A percentile compares a stretch with the other conserved stretches of the same genome.
These are phyloP conservation scores for Ichneumoninae sp. DNA, from an alignment of 2,888 invertebrate species.

Conservation along the genomic window DNA sequence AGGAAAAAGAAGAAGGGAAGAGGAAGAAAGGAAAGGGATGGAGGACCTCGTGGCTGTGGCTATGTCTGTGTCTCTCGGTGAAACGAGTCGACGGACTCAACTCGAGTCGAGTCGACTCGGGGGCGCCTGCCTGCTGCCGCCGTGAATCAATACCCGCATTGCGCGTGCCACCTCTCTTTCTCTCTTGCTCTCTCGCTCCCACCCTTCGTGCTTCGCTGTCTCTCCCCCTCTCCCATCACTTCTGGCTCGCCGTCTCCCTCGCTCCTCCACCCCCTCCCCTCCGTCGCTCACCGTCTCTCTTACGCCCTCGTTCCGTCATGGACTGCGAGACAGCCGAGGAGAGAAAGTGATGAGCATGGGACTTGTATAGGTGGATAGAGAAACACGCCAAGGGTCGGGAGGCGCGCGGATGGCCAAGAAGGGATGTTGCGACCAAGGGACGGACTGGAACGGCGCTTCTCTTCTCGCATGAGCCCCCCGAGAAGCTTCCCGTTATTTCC, in stretches of 20 bases:
- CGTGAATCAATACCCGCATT: conserved; percentile 85
- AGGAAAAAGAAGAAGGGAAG: background rate
- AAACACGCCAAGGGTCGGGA: conserved; percentile 33
- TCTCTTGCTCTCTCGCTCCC: conserved; percentile 83
- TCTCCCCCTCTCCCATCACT: conserved; percentile 80
- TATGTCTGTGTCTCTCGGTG: conserved; percentile 64
- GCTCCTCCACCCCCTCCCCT: conserved; percentile 67
- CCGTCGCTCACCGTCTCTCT: conserved; percentile 78
- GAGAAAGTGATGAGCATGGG: conserved; percentile 76
- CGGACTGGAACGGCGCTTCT: background rate
- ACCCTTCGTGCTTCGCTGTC: conserved; percentile 81
- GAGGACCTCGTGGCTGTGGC: conserved; percentile 55
- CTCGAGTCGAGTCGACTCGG: conserved; percentile 83
- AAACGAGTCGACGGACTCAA: conserved; percentile 77
- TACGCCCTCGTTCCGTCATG: conserved; percentile 79
- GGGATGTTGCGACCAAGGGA: conserved; percentile 7
- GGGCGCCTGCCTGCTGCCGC: conserved; percentile 85
- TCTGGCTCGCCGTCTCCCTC: conserved; percentile 81
- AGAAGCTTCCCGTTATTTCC: background rate
- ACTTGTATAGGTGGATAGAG: conserved; percentile 45
- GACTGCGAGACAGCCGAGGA: conserved; percentile 75
- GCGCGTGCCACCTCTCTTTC: conserved; percentile 84
- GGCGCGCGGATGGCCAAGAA: background rate
- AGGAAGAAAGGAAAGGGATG: conserved; percentile 53
- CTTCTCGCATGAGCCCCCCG: background rate